A percentile compares a stretch with the other conserved stretches of the same genome.
phyloP scores from a whole-genome alignment of 2,113 vertebrate genomes.

The Aldabrachelys gigantea region DNA sequence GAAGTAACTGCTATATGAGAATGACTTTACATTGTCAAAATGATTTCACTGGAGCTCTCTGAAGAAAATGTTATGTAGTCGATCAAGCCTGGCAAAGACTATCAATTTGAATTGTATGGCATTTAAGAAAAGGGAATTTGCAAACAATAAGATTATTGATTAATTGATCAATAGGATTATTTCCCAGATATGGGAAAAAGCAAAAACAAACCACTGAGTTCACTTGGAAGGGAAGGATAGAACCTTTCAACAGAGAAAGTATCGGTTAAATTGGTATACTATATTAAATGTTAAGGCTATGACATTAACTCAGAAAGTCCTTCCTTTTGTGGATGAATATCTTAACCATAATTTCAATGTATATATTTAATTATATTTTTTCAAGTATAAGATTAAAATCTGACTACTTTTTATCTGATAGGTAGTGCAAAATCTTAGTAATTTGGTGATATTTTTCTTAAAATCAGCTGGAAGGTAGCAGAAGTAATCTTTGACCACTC shows the following conservation, averaged over 20 bases:
- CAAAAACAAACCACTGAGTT: background rate
- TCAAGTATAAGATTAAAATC: background rate
- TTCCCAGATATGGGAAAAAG: too few relatives aligned
- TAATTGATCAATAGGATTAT: too few relatives aligned
- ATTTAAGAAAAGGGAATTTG: background rate
- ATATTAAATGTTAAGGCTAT: background rate
- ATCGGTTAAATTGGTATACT: background rate
- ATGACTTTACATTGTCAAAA: background rate
- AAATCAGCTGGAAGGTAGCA: too few relatives aligned
- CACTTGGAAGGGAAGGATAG: background rate
- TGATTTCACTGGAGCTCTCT: background rate
- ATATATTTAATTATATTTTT: too few relatives aligned
- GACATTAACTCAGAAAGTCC: background rate
- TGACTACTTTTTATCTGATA: background rate
- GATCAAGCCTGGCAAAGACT: background rate
- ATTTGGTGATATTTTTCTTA: background rate
- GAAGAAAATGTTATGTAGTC: background rate
- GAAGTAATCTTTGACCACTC: too few relatives aligned
- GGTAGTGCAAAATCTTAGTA: background rate
- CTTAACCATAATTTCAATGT: background rate
- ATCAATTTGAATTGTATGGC: background rate
- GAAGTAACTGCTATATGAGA: background rate
- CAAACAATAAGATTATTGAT: background rate
- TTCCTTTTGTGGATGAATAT: background rate
- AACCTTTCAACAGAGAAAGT: background rate